These are phyloP conservation scores for Platorchestia sp. DNA, from an alignment of 1,140 invertebrate species.

Conservation along the genomic window DNA sequence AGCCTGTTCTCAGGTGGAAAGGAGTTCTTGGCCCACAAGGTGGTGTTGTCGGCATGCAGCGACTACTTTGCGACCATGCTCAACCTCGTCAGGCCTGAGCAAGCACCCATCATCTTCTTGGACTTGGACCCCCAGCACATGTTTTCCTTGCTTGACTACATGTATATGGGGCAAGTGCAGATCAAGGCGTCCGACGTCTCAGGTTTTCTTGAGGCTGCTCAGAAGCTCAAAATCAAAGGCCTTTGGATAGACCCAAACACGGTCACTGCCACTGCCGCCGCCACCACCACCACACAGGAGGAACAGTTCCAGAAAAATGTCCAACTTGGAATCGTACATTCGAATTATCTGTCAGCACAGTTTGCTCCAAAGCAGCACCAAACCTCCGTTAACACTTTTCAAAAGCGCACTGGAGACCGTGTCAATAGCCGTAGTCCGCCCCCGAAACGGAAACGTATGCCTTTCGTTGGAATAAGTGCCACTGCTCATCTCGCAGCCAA, in stretches of 20 bases:
- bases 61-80: constrained; percentile 67
- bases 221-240: constrained; percentile 33
- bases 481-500: neutral
- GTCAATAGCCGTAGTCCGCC: neutral
- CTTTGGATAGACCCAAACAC: neutral
- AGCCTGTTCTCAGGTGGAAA: constrained; percentile 63
- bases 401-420: neutral
- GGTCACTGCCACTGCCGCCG: neutral
- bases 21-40: constrained; percentile 64
- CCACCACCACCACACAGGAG: neutral
- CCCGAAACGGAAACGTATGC: neutral
- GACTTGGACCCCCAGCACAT: neutral
- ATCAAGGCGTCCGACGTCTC: neutral
- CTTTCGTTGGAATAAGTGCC: neutral
- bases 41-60: constrained; percentile 67
- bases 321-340: neutral
- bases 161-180: constrained; percentile 20
- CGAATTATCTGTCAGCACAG: neutral
- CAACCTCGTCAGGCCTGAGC: too few relatives aligned
- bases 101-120: neutral
- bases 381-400: neutral
- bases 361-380: neutral
- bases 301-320: constrained; percentile 8
- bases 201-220: neutral
- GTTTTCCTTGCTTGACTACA: neutral